A percentile compares a stretch with the other conserved stretches of the same genome.
Evolutionary conservation across 2,797 vertebrate species (phyloP).

Genomic region (Adelosebastes latens): DNA sequence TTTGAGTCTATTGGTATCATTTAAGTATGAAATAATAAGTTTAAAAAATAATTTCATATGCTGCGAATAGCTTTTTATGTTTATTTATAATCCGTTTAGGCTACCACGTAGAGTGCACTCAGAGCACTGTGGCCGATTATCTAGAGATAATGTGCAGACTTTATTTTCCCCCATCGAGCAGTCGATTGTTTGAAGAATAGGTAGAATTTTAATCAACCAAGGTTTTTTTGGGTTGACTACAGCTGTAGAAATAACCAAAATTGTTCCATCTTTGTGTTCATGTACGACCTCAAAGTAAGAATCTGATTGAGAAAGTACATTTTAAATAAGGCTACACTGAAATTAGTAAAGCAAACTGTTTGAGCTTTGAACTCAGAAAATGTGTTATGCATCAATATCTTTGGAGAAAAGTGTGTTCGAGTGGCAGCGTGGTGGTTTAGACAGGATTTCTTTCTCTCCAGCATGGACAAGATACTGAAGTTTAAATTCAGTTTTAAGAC

Average conservation of each 20-base stretch:
- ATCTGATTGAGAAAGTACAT: neutral
- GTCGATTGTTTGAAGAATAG: too few relatives aligned
- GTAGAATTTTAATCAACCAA: too few relatives aligned
- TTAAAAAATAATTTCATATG: neutral
- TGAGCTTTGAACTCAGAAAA: neutral
- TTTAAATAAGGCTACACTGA: neutral
- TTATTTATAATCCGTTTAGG: neutral
- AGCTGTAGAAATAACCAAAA: neutral
- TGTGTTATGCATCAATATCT: neutral
- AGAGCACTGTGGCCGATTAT: neutral
- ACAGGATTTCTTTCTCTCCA: neutral
- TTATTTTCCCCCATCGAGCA: too few relatives aligned
- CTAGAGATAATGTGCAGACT: too few relatives aligned
- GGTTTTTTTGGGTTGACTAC: too few relatives aligned
- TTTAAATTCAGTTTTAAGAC: conserved; percentile 4
- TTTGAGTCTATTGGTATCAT: neutral
- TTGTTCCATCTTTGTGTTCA: neutral
- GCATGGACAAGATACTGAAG: neutral
- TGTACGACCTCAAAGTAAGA: neutral
- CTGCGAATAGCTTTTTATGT: neutral
- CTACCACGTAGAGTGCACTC: neutral
- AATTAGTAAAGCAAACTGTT: neutral
- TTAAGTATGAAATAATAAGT: neutral
- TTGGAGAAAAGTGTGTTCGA: neutral
- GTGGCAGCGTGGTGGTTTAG: neutral